These are phyloP conservation scores for Hydractinia echinata DNA, from an alignment of 30 jellyfish, hydroid and myxozoan species.

Conservation along the genomic window DNA sequence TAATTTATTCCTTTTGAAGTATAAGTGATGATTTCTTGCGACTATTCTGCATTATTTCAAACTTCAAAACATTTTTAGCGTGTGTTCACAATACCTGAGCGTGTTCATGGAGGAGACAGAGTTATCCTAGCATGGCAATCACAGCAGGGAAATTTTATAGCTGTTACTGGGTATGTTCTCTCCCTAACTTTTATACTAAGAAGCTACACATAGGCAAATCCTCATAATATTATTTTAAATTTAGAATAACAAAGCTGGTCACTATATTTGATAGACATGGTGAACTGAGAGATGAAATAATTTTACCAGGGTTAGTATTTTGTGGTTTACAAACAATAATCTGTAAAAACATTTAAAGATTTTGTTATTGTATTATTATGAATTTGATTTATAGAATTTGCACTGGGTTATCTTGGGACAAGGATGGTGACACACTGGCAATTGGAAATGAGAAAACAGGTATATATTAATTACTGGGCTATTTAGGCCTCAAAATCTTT, in stretches of 20 bases:
- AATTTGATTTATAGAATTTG: conserved; percentile 19
- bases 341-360: background rate
- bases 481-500: background rate
- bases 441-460: conserved; percentile 82
- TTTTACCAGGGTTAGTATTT: conserved; percentile 68
- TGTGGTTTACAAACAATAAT: background rate
- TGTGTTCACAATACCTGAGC: conserved; percentile 87
- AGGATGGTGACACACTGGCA: conserved; percentile 90
- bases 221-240: background rate
- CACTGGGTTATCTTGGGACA: conserved; percentile 86
- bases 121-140: conserved; percentile 89
- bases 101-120: conserved; percentile 88
- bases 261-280: conserved; percentile 97
- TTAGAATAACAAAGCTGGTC: conserved; percentile 62
- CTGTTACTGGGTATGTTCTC: conserved; percentile 68
- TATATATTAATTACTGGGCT: background rate
- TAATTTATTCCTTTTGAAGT: too few relatives aligned
- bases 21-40: too few relatives aligned
- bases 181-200: background rate
- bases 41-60: too few relatives aligned
- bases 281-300: conserved; percentile 76
- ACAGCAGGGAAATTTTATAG: conserved; percentile 83
- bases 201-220: background rate
- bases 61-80: conserved; percentile 30
- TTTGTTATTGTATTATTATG: background rate